Percentiles rank a stretch among this genome's conserved stretches.
phyloP scores from a whole-genome alignment of 2,113 vertebrate genomes.

The Neofelis nebulosa region DNA sequence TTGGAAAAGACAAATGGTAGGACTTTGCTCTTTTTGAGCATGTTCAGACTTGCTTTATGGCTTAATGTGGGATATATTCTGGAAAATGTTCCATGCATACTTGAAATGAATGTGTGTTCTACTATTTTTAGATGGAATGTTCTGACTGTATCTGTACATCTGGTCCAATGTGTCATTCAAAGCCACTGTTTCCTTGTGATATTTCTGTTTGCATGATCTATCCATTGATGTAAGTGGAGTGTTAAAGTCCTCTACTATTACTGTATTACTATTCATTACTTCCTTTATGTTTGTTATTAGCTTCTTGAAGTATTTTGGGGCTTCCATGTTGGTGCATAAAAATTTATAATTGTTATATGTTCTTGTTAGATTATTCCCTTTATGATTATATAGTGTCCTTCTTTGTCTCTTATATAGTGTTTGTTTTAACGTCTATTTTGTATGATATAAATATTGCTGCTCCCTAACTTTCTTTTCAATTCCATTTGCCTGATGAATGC shows the following conservation, averaged over 20 bases:
- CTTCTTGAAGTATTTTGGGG: background rate
- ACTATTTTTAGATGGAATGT: background rate
- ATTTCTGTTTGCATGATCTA: background rate
- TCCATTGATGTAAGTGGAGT: background rate
- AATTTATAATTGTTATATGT: background rate
- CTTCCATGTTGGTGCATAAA: background rate
- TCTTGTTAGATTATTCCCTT: background rate
- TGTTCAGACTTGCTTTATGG: background rate
- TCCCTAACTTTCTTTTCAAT: background rate
- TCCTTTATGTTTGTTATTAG: background rate
- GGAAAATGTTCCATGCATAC: background rate
- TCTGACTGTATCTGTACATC: background rate
- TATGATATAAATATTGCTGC: background rate
- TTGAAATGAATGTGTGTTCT: background rate
- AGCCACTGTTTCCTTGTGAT: background rate
- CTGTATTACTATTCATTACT: background rate
- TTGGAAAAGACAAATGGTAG: background rate
- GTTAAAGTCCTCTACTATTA: background rate
- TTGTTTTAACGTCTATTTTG: background rate
- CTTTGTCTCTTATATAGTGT: background rate
- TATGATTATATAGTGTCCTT: background rate
- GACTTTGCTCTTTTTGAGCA: background rate
- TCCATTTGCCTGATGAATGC: background rate
- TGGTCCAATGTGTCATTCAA: background rate
- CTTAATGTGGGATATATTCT: background rate